Conservation (phyloP, 35 echinoderm and acorn worm genomes). For the Patiria miniata region DNA sequence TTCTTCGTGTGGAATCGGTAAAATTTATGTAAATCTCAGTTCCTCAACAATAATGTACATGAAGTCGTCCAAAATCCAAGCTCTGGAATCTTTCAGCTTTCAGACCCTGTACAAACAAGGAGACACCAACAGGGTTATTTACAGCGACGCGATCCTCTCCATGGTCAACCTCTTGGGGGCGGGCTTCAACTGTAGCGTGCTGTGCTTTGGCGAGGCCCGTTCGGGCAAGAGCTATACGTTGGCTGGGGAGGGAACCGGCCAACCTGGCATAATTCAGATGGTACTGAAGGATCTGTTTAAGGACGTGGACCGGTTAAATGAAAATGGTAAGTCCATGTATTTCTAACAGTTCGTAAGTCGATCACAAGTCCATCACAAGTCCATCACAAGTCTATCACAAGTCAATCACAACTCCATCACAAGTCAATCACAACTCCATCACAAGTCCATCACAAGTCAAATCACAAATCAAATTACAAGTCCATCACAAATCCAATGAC, state of each 20-base stretch:
- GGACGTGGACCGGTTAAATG: constrained; percentile 31
- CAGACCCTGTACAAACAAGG: constrained; percentile 53
- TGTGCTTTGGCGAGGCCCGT: constrained; percentile 67
- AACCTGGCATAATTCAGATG: constrained; percentile 67
- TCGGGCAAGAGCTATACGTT: constrained; percentile 84
- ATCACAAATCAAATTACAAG: too few relatives aligned
- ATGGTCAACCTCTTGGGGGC: constrained; percentile 71
- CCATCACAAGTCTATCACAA: too few relatives aligned
- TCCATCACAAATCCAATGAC: too few relatives aligned
- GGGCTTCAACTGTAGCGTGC: constrained; percentile 76
- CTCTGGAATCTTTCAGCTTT: constrained; percentile 46
- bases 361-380: too few relatives aligned
- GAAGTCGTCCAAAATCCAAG: too few relatives aligned
- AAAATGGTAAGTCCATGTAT: constrained; percentile 41
- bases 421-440: not conserved
- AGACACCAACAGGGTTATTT: constrained; percentile 53
- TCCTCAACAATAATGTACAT: too few relatives aligned
- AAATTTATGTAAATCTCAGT: too few relatives aligned
- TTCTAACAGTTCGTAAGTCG: not conserved
- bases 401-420: not conserved
- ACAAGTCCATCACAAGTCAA: too few relatives aligned
- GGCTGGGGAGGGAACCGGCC: constrained; percentile 58
- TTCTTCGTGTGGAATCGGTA: too few relatives aligned
- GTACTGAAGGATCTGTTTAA: constrained; percentile 65
- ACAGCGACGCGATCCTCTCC: constrained; percentile 47